Evolutionary conservation across 2,797 vertebrate genomes (phyloP).

Genomic region (Rhynchotus rufescens): DNA sequence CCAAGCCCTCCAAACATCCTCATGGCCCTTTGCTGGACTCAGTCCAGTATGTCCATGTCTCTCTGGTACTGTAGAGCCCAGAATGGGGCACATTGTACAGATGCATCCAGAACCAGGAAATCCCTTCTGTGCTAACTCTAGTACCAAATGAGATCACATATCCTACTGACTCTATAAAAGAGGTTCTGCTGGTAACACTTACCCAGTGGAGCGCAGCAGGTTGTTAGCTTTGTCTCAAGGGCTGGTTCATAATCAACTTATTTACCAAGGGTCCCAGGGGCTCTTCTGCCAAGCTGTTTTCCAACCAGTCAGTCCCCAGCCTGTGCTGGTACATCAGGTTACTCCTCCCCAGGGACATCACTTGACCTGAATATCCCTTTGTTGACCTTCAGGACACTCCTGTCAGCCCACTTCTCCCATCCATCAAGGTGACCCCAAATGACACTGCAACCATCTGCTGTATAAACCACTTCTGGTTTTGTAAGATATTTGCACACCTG

Average conservation of each 20-base stretch:
- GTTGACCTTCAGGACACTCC: neutral
- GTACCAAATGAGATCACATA: too few relatives aligned
- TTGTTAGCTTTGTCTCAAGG: too few relatives aligned
- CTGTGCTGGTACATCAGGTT: neutral
- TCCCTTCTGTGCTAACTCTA: too few relatives aligned
- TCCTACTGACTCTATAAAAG: too few relatives aligned
- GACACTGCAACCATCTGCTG: neutral
- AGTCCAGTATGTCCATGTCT: too few relatives aligned
- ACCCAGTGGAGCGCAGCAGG: neutral
- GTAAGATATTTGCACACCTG: neutral
- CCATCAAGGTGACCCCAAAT: neutral
- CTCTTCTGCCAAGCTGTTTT: neutral
- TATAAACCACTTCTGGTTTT: neutral
- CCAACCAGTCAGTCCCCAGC: neutral
- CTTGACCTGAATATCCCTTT: neutral
- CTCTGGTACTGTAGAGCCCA: too few relatives aligned
- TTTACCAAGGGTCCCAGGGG: too few relatives aligned
- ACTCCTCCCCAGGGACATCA: neutral
- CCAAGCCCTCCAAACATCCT: too few relatives aligned
- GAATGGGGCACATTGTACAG: too few relatives aligned
- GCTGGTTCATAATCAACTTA: too few relatives aligned
- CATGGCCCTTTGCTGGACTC: too few relatives aligned
- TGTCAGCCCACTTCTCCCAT: neutral
- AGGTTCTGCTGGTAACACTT: neutral
- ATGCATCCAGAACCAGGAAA: too few relatives aligned